Conservation (phyloP, 1,140 invertebrate species). For the Tetramorium alpestre region DNA sequence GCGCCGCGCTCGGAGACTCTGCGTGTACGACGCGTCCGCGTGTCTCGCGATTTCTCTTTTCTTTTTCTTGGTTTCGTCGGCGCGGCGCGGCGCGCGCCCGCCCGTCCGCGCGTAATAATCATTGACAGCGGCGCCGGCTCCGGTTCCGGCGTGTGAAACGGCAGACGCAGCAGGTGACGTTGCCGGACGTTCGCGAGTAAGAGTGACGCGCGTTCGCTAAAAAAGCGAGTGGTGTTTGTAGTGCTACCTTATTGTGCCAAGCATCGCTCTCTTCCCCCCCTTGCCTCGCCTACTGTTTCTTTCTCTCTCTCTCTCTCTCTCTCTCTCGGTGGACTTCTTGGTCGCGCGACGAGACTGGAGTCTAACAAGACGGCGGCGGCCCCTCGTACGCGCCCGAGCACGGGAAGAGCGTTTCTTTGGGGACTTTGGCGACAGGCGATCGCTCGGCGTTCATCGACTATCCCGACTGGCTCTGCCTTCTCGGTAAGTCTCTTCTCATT, state of each 20-base stretch:
- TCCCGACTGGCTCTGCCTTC: constrained; percentile 47
- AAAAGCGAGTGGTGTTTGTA: constrained; percentile 44
- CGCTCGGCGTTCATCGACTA: not conserved
- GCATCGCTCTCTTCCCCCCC: not conserved
- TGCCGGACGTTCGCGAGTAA: constrained; percentile 4
- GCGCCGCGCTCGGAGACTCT: constrained; percentile 54
- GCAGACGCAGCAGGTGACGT: not conserved
- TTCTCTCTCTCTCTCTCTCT: not conserved
- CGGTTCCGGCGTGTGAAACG: constrained; percentile 25
- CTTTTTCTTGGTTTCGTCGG: constrained; percentile 48
- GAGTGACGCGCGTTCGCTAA: constrained; percentile 23
- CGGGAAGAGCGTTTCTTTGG: not conserved
- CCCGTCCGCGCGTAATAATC: no score
- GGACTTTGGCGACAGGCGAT: not conserved
- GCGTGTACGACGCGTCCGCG: constrained; percentile 39
- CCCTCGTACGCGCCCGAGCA: not conserved
- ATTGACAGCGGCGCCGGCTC: not conserved
- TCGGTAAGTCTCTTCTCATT: constrained; percentile 59
- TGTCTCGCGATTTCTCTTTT: constrained; percentile 55
- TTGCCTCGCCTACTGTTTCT: not conserved
- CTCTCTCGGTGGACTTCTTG: not conserved
- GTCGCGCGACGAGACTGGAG: not conserved
- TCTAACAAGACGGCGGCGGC: no score
- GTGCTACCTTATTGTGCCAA: constrained; percentile 55
- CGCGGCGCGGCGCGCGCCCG: constrained; percentile 7